These are phyloP conservation scores for Mallotus villosus DNA, from an alignment of 2,797 vertebrate species.

Conservation along the genomic window DNA sequence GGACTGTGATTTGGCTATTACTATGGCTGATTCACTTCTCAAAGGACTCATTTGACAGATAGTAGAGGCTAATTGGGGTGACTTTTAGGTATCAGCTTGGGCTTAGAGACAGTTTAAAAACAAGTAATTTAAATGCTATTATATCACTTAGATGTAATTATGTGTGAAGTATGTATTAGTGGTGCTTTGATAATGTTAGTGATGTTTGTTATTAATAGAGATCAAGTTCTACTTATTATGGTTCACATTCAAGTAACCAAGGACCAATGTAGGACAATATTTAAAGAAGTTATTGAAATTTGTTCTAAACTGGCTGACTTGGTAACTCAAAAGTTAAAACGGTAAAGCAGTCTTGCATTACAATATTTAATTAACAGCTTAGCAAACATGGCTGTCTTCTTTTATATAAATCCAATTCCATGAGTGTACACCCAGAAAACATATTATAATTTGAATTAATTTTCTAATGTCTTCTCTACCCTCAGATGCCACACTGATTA, in stretches of 20 bases:
- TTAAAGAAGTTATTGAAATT: background rate
- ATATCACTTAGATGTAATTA: background rate
- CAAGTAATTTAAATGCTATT: slow-evolving; percentile 22
- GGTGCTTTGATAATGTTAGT: background rate
- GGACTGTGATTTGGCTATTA: background rate
- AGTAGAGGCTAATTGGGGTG: background rate
- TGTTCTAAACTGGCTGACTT: too few species aligned
- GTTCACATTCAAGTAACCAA: background rate
- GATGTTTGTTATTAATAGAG: slow-evolving; percentile 24
- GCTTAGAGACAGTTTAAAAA: slow-evolving; percentile 11
- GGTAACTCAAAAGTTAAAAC: background rate
- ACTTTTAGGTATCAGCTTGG: slow-evolving; percentile 5
- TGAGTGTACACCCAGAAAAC: background rate
- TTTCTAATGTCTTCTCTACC: background rate
- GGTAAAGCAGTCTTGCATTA: background rate
- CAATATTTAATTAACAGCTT: background rate
- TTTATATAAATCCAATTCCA: background rate
- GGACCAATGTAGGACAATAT: slow-evolving; percentile 3
- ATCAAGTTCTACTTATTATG: slow-evolving; percentile 3
- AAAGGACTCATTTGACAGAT: slow-evolving; percentile 4
- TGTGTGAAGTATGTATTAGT: background rate
- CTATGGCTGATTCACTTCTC: slow-evolving; percentile 2
- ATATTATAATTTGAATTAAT: background rate
- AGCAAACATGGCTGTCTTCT: background rate
- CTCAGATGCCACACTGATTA: slow-evolving; percentile 16